These are phyloP conservation scores for Baronia brevicornis DNA, from an alignment of 2,888 invertebrate species.

Conservation along the genomic window DNA sequence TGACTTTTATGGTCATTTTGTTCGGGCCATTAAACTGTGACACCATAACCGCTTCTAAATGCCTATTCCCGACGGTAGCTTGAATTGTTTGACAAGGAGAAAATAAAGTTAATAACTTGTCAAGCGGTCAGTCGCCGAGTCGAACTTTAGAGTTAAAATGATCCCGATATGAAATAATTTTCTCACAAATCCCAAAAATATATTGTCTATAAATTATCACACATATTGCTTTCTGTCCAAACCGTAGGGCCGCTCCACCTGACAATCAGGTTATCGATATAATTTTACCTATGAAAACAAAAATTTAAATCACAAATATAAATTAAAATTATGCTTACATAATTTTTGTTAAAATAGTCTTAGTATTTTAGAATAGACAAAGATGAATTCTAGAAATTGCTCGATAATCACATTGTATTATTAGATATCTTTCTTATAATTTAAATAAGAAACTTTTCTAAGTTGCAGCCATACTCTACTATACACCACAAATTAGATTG, in stretches of 20 bases:
- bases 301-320: background rate
- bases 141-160: constrained; percentile 33
- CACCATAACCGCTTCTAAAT: constrained; percentile 4
- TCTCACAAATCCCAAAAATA: constrained; percentile 67
- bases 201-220: constrained; percentile 63
- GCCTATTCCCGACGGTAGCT: constrained; percentile 20
- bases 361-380: too few species aligned
- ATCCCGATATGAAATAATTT: constrained; percentile 65
- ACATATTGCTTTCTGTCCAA: constrained; percentile 56
- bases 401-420: too few species aligned
- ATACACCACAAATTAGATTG: too few species aligned
- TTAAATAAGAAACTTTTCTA: too few species aligned
- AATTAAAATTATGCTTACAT: background rate
- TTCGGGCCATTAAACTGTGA: constrained; percentile 10
- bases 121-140: constrained; percentile 17
- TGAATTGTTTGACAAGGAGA: constrained; percentile 18
- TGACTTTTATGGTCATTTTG: constrained; percentile 12
- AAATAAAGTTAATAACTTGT: constrained; percentile 41
- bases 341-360: too few species aligned
- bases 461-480: too few species aligned
- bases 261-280: too few species aligned
- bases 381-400: too few species aligned
- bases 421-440: too few species aligned
- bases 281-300: too few species aligned
- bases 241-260: constrained; percentile 25